These are phyloP conservation scores for Leucoraja erinaceus DNA, from an alignment of 2,113 vertebrate species.

Conservation along the genomic window DNA sequence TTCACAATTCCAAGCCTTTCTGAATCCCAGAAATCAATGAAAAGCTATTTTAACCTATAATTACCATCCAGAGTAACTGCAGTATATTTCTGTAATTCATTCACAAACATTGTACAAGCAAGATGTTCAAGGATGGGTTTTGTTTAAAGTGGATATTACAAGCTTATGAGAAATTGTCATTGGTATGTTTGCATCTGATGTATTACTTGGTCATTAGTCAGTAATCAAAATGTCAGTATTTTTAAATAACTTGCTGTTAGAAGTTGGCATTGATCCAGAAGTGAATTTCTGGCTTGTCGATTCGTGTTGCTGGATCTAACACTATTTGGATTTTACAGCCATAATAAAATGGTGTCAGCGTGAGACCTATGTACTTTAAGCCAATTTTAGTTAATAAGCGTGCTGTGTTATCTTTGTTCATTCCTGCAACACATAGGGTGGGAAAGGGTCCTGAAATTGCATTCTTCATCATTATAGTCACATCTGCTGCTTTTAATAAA, in stretches of 20 bases:
- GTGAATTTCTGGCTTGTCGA: neutral
- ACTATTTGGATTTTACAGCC: neutral
- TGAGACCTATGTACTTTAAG: neutral
- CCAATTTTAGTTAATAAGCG: constrained; percentile 19
- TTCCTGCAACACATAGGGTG: neutral
- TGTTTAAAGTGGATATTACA: neutral
- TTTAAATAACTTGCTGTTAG: neutral
- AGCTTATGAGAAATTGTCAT: neutral
- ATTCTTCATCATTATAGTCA: constrained; percentile 43
- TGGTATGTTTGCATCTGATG: neutral
- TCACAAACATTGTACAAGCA: neutral
- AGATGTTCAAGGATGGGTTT: neutral
- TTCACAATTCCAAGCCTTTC: neutral
- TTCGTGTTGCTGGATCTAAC: neutral
- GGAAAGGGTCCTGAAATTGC: constrained; percentile 40
- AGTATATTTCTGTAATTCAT: neutral
- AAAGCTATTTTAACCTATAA: neutral
- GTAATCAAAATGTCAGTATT: neutral
- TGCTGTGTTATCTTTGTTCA: neutral
- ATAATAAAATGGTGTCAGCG: neutral
- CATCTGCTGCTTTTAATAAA: constrained; percentile 48
- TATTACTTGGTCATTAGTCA: neutral
- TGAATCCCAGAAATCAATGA: neutral
- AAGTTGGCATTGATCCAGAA: neutral
- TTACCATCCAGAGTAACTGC: neutral